Conservation (phyloP, 1,140 invertebrate genomes). For the Drosophila bipectinata region DNA sequence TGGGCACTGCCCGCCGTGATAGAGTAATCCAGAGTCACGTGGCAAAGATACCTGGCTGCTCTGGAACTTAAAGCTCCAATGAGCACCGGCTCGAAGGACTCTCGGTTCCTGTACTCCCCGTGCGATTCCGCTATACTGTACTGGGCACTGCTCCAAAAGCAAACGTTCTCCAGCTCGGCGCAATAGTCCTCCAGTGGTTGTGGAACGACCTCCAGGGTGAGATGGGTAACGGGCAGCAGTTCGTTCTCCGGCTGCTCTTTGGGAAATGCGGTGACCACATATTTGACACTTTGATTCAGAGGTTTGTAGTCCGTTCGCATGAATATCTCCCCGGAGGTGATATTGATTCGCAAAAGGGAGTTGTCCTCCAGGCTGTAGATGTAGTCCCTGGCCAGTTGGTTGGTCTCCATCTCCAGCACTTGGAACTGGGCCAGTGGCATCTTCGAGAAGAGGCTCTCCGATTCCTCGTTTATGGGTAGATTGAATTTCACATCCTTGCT, state of each 20-base stretch:
- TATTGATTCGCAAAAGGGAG: constrained; percentile 62
- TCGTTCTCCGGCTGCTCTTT: constrained; percentile 18
- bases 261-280: constrained; percentile 65
- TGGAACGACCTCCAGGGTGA: constrained; percentile 65
- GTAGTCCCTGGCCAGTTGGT: constrained; percentile 64
- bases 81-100: constrained; percentile 54
- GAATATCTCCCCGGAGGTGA: constrained; percentile 69
- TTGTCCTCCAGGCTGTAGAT: constrained; percentile 77
- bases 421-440: constrained; percentile 80
- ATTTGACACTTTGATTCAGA: constrained; percentile 48
- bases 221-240: constrained; percentile 58
- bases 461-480: constrained; percentile 78
- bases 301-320: constrained; percentile 68
- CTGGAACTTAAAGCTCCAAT: constrained; percentile 66
- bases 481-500: constrained; percentile 74
- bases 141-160: constrained; percentile 71
- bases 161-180: constrained; percentile 70
- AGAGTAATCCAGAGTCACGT: constrained; percentile 54
- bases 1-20: constrained; percentile 55
- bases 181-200: constrained; percentile 62
- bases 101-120: not conserved
- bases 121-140: constrained; percentile 68
- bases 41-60: constrained; percentile 72
- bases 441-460: constrained; percentile 81
- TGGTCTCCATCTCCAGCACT: constrained; percentile 60